Percentiles rank a stretch among this genome's conserved stretches.
These are phyloP conservation scores for Strix uralensis DNA, from an alignment of 2,113 vertebrate species.

Conservation along the genomic window DNA sequence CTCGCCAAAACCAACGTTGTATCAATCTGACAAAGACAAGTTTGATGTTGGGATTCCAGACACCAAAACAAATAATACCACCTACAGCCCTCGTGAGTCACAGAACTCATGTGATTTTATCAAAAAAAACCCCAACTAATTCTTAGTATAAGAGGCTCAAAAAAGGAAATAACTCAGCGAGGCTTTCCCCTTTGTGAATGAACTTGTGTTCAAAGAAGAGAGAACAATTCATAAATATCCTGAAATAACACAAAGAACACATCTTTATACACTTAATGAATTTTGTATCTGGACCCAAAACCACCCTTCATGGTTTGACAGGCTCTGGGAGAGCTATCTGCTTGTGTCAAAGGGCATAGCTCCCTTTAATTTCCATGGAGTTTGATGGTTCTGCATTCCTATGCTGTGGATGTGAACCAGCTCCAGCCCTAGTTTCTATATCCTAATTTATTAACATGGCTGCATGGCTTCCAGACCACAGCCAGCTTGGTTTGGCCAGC, in stretches of 20 bases:
- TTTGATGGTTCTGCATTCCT: neutral
- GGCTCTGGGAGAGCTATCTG: neutral
- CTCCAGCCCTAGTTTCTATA: neutral
- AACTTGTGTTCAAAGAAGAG: neutral
- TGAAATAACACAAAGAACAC: neutral
- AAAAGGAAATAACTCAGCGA: neutral
- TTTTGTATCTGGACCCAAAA: neutral
- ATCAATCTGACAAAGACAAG: constrained; percentile 50
- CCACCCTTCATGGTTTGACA: neutral
- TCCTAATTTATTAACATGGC: fast-evolving
- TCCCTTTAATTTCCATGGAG: neutral
- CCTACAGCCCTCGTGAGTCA: constrained; percentile 42
- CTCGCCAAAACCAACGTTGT: constrained; percentile 50
- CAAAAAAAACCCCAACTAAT: neutral
- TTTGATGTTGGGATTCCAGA: constrained; percentile 4
- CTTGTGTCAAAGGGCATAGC: neutral
- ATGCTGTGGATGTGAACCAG: neutral
- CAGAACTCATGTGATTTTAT: neutral
- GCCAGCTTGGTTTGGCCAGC: neutral
- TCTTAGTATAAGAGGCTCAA: neutral
- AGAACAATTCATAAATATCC: neutral
- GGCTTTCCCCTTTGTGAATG: neutral
- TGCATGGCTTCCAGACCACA: neutral
- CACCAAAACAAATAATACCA: constrained; percentile 53
- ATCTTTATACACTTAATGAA: neutral